These are phyloP conservation scores for Augochlora pura DNA, from an alignment of 1,140 invertebrate species.

Conservation along the genomic window DNA sequence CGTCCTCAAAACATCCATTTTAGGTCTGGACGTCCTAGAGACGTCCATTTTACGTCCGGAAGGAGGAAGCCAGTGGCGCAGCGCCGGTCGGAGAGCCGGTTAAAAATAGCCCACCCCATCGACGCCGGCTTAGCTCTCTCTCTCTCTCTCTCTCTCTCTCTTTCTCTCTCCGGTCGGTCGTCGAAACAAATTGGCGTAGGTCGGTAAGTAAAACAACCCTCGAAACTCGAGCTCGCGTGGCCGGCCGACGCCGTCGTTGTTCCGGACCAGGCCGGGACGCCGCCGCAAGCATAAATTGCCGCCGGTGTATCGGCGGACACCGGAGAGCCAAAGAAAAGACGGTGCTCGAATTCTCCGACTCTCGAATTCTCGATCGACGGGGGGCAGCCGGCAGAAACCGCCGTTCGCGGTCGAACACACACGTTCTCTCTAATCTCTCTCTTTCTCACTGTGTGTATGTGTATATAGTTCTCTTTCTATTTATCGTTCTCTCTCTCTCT, in stretches of 20 bases:
- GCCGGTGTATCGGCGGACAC: background rate
- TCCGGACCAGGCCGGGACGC: constrained; percentile 2
- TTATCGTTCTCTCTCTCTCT: no score
- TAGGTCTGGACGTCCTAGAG: no score
- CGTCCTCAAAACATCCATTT: no score
- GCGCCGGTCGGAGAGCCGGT: constrained; percentile 10
- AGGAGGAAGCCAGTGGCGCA: background rate
- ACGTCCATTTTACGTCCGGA: no score
- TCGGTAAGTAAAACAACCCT: constrained; percentile 67
- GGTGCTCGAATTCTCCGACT: background rate
- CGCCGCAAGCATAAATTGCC: constrained; percentile 63
- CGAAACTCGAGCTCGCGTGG: constrained; percentile 53
- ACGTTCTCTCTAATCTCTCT: no score
- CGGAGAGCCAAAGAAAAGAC: constrained; percentile 30
- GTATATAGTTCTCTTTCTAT: no score
- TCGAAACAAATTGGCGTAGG: constrained; percentile 65
- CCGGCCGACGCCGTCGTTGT: background rate
- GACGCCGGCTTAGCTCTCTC: constrained; percentile 26
- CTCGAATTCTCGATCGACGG: background rate
- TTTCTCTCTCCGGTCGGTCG: constrained; percentile 34
- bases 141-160: no score
- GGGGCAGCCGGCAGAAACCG: background rate
- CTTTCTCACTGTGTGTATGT: no score
- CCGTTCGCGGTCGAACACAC: constrained; percentile 8
- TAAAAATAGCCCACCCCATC: constrained; percentile 48